Evolutionary conservation across 1,140 invertebrate genomes (phyloP).

Genomic region (Nautilus pompilius): DNA sequence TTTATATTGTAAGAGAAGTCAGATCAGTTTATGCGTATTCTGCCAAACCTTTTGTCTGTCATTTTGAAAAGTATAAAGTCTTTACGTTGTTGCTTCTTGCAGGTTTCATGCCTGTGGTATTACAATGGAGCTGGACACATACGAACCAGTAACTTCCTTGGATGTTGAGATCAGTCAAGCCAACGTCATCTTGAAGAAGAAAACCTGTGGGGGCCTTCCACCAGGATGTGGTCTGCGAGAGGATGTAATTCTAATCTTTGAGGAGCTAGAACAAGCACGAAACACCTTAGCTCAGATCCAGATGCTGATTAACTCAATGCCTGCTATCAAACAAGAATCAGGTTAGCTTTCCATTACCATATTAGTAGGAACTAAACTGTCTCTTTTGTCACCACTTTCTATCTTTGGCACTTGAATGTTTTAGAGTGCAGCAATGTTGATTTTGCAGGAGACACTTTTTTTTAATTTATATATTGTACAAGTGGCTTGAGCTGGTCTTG

Average conservation of each 20-base stretch:
- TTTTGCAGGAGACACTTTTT: too few species aligned
- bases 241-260: constrained; percentile 53
- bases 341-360: constrained; percentile 5
- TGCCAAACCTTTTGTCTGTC: background rate
- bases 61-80: too few species aligned
- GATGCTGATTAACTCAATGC: constrained; percentile 37
- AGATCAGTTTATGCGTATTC: background rate
- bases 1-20: too few species aligned
- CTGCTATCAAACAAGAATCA: constrained; percentile 31
- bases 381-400: too few species aligned
- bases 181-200: constrained; percentile 51
- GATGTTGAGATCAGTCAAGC: too few species aligned
- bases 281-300: constrained; percentile 47
- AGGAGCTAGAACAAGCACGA: constrained; percentile 52
- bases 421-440: too few species aligned
- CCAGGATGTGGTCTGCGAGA: constrained; percentile 50
- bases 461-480: too few species aligned
- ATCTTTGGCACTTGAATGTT: too few species aligned
- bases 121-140: constrained; percentile 52
- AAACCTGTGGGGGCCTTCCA: constrained; percentile 51
- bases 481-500: too few species aligned
- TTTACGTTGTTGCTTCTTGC: background rate
- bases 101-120: constrained; percentile 55
- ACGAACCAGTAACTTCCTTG: constrained; percentile 39
- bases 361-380: too few species aligned